Evolutionary conservation across 2,797 vertebrate genomes (phyloP).

Genomic region (Enteromius radiatus): DNA sequence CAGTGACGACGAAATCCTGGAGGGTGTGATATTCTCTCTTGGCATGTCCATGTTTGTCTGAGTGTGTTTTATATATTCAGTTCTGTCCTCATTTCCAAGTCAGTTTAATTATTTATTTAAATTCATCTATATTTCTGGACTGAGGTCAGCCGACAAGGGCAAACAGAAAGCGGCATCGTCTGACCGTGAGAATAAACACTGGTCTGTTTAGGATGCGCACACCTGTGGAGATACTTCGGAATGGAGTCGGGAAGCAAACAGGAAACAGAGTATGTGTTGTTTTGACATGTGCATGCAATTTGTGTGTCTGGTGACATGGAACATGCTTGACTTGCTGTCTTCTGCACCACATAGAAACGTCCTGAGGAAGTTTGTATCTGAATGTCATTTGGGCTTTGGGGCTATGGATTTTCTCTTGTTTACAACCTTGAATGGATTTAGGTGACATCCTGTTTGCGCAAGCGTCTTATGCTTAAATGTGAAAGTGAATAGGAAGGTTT

Average conservation of each 20-base stretch:
- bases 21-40: conserved; percentile 23
- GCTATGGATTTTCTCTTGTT: conserved; percentile 60
- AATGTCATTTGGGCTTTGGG: conserved; percentile 38
- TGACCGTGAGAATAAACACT: conserved; percentile 37
- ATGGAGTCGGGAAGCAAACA: conserved; percentile 29
- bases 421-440: conserved; percentile 53
- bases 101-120: conserved; percentile 52
- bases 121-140: conserved; percentile 49
- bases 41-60: conserved; percentile 22
- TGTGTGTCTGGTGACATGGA: background rate
- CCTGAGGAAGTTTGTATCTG: conserved; percentile 32
- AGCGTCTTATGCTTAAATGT: conserved; percentile 30
- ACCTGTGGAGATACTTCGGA: conserved; percentile 19
- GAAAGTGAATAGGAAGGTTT: conserved; percentile 4
- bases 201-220: conserved; percentile 7
- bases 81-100: conserved; percentile 42
- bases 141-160: conserved; percentile 36
- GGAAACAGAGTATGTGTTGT: background rate
- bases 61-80: conserved; percentile 34
- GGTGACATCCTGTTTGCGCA: conserved; percentile 46
- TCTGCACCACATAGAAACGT: background rate
- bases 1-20: conserved; percentile 29
- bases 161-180: conserved; percentile 24
- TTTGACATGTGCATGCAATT: conserved; percentile 8
- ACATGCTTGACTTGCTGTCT: conserved; percentile 7